phyloP scores from a whole-genome alignment of 1,140 invertebrate genomes.

The Lethrus apterus region DNA sequence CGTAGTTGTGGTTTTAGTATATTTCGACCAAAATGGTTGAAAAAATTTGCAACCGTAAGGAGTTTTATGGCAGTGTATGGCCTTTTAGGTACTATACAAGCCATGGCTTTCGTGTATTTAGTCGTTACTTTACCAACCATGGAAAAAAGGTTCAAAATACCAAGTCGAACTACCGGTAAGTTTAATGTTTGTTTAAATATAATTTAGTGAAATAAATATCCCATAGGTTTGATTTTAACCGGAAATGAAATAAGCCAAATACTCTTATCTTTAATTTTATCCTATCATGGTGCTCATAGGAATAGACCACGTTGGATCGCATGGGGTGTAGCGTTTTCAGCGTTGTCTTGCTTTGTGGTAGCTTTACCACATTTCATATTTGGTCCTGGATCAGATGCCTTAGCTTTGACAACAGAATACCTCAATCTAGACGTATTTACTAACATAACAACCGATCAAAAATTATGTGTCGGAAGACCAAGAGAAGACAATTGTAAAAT shows the following conservation, averaged over 20 bases:
- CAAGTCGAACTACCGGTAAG: constrained; percentile 50
- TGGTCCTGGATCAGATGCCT: constrained; percentile 61
- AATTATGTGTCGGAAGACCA: constrained; percentile 36
- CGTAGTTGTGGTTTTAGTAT: constrained; percentile 50
- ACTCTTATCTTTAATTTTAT: constrained; percentile 50
- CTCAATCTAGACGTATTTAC: constrained; percentile 41
- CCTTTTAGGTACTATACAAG: constrained; percentile 58
- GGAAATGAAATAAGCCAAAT: constrained; percentile 68
- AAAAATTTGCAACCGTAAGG: constrained; percentile 53
- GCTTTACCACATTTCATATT: constrained; percentile 67
- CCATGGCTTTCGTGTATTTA: constrained; percentile 64
- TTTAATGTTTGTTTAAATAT: constrained; percentile 36
- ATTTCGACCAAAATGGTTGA: constrained; percentile 55
- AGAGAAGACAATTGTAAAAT: constrained; percentile 45
- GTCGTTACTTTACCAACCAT: constrained; percentile 59
- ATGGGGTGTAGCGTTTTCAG: constrained; percentile 53
- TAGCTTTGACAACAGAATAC: constrained; percentile 56
- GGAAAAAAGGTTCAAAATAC: constrained; percentile 65
- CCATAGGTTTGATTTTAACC: constrained; percentile 37
- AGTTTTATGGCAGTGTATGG: constrained; percentile 58
- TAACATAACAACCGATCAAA: constrained; percentile 39
- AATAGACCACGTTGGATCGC: constrained; percentile 61
- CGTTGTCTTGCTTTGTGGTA: constrained; percentile 58
- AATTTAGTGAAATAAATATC: constrained; percentile 10
- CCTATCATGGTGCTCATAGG: constrained; percentile 52